phyloP scores from a whole-genome alignment of 2,888 invertebrate genomes.

The Synanthedon myopaeformis region DNA sequence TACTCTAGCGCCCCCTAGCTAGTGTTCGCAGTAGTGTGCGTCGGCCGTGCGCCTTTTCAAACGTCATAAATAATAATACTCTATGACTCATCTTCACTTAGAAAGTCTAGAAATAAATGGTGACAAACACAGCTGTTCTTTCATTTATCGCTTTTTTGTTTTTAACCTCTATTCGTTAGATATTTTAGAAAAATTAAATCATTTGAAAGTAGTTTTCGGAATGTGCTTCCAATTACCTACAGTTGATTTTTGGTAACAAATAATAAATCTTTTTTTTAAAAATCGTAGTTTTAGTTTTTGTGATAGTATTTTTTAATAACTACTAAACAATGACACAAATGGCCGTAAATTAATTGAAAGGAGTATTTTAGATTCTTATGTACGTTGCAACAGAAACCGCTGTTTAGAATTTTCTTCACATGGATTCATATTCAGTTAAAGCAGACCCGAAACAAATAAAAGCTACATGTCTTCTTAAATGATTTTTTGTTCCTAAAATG shows the following conservation, averaged over 20 bases:
- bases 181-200: conserved; percentile 23
- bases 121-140: conserved; percentile 65
- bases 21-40: conserved; percentile 42
- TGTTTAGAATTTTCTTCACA: no score
- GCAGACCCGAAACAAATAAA: no score
- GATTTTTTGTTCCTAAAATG: no score
- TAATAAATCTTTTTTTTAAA: not conserved
- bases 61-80: conserved; percentile 38
- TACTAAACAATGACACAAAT: no score
- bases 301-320: not conserved
- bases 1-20: conserved; percentile 39
- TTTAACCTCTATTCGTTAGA: conserved; percentile 41
- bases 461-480: no score
- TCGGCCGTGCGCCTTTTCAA: conserved; percentile 57
- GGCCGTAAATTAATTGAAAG: no score
- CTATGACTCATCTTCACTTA: conserved; percentile 67
- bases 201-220: conserved; percentile 35
- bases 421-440: no score
- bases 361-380: no score
- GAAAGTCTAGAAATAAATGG: conserved; percentile 62
- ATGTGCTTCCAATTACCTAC: conserved; percentile 38
- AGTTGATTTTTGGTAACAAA: conserved; percentile 31
- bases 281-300: not conserved
- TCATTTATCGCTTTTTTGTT: conserved; percentile 62
- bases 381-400: no score